These are phyloP conservation scores for Scomberomorus guttatus DNA, from an alignment of 2,797 vertebrate species.

Conservation along the genomic window DNA sequence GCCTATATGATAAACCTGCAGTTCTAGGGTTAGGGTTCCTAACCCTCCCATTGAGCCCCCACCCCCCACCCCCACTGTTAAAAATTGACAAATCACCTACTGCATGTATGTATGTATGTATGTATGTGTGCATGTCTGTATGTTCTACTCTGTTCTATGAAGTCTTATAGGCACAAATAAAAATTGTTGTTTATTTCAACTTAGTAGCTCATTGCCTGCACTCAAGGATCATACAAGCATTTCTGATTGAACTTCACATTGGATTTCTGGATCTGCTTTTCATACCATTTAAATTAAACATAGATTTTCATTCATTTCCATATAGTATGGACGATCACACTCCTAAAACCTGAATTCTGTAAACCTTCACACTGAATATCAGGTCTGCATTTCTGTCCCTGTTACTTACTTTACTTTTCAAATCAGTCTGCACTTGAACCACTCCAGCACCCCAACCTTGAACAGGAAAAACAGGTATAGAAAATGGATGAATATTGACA, in stretches of 20 bases:
- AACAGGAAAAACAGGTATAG: background rate
- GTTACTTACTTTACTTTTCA: background rate
- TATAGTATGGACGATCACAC: background rate
- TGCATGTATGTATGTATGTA: background rate
- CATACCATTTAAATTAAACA: background rate
- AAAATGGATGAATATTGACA: conserved; percentile 20
- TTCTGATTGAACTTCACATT: background rate
- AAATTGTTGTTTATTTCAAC: background rate
- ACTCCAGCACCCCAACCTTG: background rate
- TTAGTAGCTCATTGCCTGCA: background rate
- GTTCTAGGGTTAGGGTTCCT: no score
- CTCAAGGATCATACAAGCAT: background rate
- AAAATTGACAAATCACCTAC: no score
- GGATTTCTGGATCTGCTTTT: background rate
- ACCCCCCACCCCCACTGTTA: no score
- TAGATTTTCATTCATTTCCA: background rate
- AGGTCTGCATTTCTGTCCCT: background rate
- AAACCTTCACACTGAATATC: background rate
- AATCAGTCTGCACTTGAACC: conserved; percentile 16
- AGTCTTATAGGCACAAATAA: background rate
- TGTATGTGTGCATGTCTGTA: background rate
- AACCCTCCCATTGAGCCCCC: no score
- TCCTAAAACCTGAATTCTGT: background rate
- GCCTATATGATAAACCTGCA: no score
- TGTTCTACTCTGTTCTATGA: background rate